Evolutionary conservation across 2,888 invertebrate species (phyloP).

Genomic region (Pyrochroa serraticornis): DNA sequence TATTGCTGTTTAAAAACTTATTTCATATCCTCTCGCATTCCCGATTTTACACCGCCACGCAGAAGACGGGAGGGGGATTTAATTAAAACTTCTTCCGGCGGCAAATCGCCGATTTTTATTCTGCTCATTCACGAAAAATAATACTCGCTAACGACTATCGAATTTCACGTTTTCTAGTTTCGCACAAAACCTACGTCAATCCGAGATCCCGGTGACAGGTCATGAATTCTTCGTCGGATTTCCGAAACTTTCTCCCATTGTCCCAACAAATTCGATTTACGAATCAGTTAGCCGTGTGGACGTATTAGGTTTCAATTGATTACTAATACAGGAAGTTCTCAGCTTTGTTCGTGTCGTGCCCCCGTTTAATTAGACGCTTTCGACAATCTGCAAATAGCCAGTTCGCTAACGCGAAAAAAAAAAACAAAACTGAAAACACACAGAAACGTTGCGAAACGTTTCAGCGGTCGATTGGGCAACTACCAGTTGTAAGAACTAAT

Average conservation of each 20-base stretch:
- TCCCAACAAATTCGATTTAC: slow-evolving; percentile 18
- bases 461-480: too few species aligned
- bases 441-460: too few species aligned
- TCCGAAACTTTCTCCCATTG: slow-evolving; percentile 26
- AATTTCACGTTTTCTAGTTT: slow-evolving; percentile 42
- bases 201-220: slow-evolving; percentile 32
- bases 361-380: slow-evolving; percentile 6
- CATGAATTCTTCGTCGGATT: slow-evolving; percentile 26
- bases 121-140: slow-evolving; percentile 3
- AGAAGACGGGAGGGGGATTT: not conserved
- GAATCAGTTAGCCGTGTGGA: slow-evolving; percentile 24
- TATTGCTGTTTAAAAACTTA: slow-evolving; percentile 17
- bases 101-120: too few species aligned
- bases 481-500: too few species aligned
- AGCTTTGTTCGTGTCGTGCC: slow-evolving; percentile 3
- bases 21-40: slow-evolving; percentile 2
- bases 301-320: slow-evolving; percentile 29
- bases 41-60: not conserved
- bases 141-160: slow-evolving; percentile 24
- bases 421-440: too few species aligned
- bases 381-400: too few species aligned
- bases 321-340: slow-evolving; percentile 22
- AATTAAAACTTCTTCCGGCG: too few species aligned
- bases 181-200: slow-evolving; percentile 44
- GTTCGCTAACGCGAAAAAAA: too few species aligned